phyloP scores from a whole-genome alignment of 1,140 invertebrate genomes.

The Hormaphis cornu region DNA sequence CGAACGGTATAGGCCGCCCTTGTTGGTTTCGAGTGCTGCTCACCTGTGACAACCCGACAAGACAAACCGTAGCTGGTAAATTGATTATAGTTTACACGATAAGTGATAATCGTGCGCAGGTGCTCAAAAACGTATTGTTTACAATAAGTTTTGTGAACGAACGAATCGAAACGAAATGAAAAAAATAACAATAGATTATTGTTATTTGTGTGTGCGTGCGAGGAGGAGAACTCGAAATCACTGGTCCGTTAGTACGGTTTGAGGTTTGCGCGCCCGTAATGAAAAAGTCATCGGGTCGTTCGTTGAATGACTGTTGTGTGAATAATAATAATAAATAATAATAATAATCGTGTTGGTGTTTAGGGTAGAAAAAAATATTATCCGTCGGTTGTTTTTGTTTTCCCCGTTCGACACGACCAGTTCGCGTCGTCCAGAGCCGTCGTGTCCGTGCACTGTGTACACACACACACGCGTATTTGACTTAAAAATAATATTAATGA shows the following conservation, averaged over 20 bases:
- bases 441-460: not conserved
- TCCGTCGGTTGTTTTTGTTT: not conserved
- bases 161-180: not conserved
- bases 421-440: too few species aligned
- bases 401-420: not conserved
- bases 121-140: too few species aligned
- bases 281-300: slow-evolving; percentile 28
- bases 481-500: slow-evolving; percentile 21
- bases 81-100: too few species aligned
- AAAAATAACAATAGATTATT: not conserved
- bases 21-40: too few species aligned
- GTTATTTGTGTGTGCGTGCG: too few species aligned
- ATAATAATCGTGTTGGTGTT: slow-evolving; percentile 7
- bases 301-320: slow-evolving; percentile 29
- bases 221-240: slow-evolving; percentile 10
- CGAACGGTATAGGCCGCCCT: too few species aligned
- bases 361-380: not conserved
- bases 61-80: too few species aligned
- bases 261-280: slow-evolving; percentile 1
- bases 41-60: too few species aligned
- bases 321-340: too few species aligned
- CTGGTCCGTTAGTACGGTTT: slow-evolving; percentile 1
- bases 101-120: too few species aligned
- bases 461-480: slow-evolving; percentile 4
- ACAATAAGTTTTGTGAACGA: too few species aligned